These are phyloP conservation scores for Cephus nigrinus DNA, from an alignment of 2,888 invertebrate species.

Conservation along the genomic window DNA sequence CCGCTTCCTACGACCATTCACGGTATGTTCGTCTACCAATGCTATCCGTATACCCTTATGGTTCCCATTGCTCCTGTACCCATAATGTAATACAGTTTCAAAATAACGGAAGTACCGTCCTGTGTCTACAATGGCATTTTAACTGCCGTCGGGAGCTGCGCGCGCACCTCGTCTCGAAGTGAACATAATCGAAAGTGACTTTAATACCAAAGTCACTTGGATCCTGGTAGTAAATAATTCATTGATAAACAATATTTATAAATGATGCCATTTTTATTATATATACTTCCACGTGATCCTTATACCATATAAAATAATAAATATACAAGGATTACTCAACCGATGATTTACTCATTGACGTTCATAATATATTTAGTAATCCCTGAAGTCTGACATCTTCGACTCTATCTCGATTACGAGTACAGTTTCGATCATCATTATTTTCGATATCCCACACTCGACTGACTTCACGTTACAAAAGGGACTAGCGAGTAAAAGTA, in stretches of 20 bases:
- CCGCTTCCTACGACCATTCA: background rate
- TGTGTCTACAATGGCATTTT: background rate
- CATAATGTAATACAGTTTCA: background rate
- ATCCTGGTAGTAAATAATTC: no score
- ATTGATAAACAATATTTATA: no score
- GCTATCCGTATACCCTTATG: background rate
- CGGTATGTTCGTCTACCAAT: no score
- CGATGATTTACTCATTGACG: no score
- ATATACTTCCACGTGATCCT: no score
- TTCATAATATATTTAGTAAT: no score
- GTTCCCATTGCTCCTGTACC: background rate
- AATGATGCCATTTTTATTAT: no score
- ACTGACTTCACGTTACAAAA: background rate
- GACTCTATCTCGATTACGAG: no score
- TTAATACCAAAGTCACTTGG: background rate
- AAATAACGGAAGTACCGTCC: background rate
- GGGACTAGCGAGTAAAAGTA: conserved; percentile 1
- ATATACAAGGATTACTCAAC: no score
- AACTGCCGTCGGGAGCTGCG: background rate
- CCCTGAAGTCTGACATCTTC: no score
- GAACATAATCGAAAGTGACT: background rate
- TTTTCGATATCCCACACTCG: background rate
- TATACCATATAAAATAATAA: no score
- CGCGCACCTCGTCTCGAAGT: background rate
- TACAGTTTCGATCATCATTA: background rate